Base-by-base conservation (phyloP, 1,140 invertebrate species). In the Rhopalosiphum padi region DNA sequence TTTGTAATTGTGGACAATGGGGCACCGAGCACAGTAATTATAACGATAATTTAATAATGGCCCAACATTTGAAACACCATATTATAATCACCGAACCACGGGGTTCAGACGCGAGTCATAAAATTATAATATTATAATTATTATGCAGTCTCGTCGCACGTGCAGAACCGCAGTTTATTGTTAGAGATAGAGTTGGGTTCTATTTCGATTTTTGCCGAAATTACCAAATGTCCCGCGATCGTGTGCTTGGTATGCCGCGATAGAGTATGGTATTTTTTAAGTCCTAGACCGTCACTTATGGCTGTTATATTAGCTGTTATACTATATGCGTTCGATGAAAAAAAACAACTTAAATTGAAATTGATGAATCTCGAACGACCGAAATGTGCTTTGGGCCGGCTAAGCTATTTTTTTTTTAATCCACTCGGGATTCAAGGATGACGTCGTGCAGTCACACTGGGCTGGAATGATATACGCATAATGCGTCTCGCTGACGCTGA, bases 71-170 rank as follows among this genome's bases (percentile, higher is more conserved):
- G 60, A n/a, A 68, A 68, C 30, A n/a, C 30, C 60, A n/a, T n/a
- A 60, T 68, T 68, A 68, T 68, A 68, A 68, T 15, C 30, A 68
- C n/a, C 15, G 3, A 68, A n/a, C 60, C 4, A 68, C 30, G 60
- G 60, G 60, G 30, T n/a, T 68, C 11, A 30, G 60, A 68, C 11
- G 4, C 1, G 30, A 68, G 30, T 68, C 30, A n/a, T 30, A 11
- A 68, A 68, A 68, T 68, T 68, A 68, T 68, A 68, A 68, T 68
- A 68, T 68, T 68, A 68, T 68, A 68, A 68, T 68, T 68, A 68
- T 15, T 68, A 68, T 15, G 30, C 30, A 68, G 9, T n/a, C 4
- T 68, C 30, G 30, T n/a, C 11, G 25, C 55, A 60, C 55, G 55
- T 60, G 25, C 11, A 18, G 60, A 30, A n/a, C 30, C 60, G 60